Percentiles rank a stretch among this genome's conserved stretches.
phyloP scores from a whole-genome alignment of 2,113 vertebrate species.

The Micromys minutus region DNA sequence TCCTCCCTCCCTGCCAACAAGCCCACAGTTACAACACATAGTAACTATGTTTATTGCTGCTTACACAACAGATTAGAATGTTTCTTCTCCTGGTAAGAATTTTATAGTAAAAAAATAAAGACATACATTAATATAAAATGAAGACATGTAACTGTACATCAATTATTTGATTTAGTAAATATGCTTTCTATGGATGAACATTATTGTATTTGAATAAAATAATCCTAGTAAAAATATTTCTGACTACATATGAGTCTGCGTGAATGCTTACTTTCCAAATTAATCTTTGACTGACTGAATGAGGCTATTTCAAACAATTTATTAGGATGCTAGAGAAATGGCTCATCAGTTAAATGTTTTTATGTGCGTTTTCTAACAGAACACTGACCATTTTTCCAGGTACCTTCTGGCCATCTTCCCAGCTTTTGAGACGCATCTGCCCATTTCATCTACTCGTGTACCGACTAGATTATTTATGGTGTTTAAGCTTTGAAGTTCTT shows the following conservation, averaged over 20 bases:
- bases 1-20: background rate
- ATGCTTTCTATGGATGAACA: constrained; percentile 9
- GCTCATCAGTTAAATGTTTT: background rate
- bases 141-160: background rate
- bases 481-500: background rate
- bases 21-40: background rate
- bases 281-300: constrained; percentile 33
- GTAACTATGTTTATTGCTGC: background rate
- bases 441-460: background rate
- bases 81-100: constrained; percentile 21
- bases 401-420: background rate
- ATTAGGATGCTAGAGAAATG: background rate
- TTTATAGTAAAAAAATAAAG: constrained; percentile 40
- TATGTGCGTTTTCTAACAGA: background rate
- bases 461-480: background rate
- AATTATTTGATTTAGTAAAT: constrained; percentile 31
- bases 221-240: background rate
- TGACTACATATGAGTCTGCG: constrained; percentile 9
- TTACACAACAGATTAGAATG: constrained; percentile 24
- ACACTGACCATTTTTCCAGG: background rate
- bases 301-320: background rate
- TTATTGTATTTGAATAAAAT: background rate
- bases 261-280: constrained; percentile 41
- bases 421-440: background rate
- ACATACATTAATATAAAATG: constrained; percentile 45